These are phyloP conservation scores for Corvus hawaiiensis DNA, from an alignment of 2,113 vertebrate species.

Conservation along the genomic window DNA sequence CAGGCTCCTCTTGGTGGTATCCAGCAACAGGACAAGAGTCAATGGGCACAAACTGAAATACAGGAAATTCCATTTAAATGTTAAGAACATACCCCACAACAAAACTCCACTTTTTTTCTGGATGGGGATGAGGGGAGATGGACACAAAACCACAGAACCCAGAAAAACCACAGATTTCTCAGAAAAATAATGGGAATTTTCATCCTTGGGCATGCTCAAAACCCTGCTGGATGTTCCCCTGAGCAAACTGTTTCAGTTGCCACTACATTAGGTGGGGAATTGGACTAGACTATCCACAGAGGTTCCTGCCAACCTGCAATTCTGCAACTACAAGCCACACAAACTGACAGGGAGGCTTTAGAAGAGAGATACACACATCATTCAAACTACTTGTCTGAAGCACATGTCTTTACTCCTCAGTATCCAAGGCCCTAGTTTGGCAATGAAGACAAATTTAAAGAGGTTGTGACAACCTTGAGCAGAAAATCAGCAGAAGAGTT, in stretches of 20 bases:
- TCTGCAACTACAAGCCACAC: background rate
- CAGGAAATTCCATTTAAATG: background rate
- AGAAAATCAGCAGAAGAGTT: background rate
- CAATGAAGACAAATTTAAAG: background rate
- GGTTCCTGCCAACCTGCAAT: background rate
- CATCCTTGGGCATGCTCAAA: background rate
- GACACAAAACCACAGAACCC: background rate
- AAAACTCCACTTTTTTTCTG: background rate
- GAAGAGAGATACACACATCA: background rate
- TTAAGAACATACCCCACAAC: background rate
- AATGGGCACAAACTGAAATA: constrained; percentile 15
- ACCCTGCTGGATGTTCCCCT: background rate
- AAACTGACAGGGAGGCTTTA: background rate
- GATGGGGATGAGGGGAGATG: background rate
- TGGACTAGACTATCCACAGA: background rate
- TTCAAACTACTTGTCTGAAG: background rate
- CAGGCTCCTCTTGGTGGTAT: background rate
- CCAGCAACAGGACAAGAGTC: background rate
- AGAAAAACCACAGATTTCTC: background rate
- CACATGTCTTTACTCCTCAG: background rate
- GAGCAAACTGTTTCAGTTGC: background rate
- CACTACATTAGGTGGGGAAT: background rate
- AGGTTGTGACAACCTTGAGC: background rate
- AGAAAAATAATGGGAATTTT: background rate
- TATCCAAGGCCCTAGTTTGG: background rate